Conservation (phyloP, 2,113 vertebrate species). For the Prunella fulvescens region DNA sequence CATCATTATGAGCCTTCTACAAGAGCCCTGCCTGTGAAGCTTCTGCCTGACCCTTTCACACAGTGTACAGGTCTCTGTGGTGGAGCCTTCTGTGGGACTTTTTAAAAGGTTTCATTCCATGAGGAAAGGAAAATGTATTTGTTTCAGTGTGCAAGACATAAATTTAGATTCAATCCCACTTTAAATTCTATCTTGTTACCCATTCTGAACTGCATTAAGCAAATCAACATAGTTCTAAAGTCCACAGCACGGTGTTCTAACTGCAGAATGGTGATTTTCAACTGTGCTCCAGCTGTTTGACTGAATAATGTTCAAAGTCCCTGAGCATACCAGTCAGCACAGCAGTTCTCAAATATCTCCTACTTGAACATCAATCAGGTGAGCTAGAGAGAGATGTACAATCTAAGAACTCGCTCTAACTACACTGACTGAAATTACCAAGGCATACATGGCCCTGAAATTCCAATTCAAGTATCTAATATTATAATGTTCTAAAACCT, state of each 20-base stretch:
- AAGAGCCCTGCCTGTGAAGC: not conserved
- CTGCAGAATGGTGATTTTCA: not conserved
- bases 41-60: not conserved
- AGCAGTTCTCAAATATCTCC: not conserved
- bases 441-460: not conserved
- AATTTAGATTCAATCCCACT: not conserved
- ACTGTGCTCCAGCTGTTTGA: not conserved
- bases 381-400: rapidly evolving
- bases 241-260: not conserved
- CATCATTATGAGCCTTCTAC: not conserved
- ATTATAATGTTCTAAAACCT: not conserved
- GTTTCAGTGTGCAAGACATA: not conserved
- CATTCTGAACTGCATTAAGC: not conserved
- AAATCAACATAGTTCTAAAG: not conserved
- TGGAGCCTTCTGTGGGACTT: not conserved
- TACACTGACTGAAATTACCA: not conserved
- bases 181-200: not conserved
- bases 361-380: not conserved
- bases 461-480: not conserved
- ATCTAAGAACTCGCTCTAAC: not conserved
- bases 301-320: not conserved
- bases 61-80: not conserved
- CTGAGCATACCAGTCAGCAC: not conserved
- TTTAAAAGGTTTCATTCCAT: not conserved
- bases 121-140: not conserved